Base-by-base conservation (phyloP, 2,888 invertebrate genomes). In the Hydrotaea diabolus region DNA sequence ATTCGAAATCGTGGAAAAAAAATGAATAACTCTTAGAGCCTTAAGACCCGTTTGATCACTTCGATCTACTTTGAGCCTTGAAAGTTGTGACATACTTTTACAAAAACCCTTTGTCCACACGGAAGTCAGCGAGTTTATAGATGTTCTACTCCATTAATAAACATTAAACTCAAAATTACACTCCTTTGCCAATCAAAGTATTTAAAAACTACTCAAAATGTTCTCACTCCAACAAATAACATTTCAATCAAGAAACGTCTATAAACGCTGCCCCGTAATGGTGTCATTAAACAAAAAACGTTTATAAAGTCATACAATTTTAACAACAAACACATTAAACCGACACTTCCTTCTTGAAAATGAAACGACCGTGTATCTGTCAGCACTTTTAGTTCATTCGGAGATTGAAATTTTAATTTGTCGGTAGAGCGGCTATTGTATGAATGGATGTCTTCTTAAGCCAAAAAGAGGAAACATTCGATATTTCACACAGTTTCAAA, bases 341-440 rank as follows among this genome's bases (percentile, higher is more conserved):
- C n/a, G 36, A 76, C 19, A 76, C 71, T 82, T 82, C 75, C 71
- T 78, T 78, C 78, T 75, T 62, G 31, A 64, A 36, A 64, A 5
- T 57, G 17, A 11, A 49, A 11, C 11, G 11, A 7, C 39, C 17
- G 13, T 21, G 21, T 19, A 71, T 19, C 55, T 26, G 62, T 59
- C 62, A 66, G 31, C 43, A 53, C 5, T 36, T 72, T 53, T 26
- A 15, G 49, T 21, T 9, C 26, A n/a, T 17, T 66, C 31, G 0
- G 31, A 39, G 46, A 53, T 77, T 73, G 23, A 71, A 15, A 57
- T 66, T 43, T 46, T 53, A 53, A 53, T 77, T 74, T 73, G 21
- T 66, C 64, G 8, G 59, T 26, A 7, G 2, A 31, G 2, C 7
- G 3, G 31, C 31, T 31, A n/a, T n/a, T 31, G 31, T 31, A 31